These are phyloP conservation scores for Yoshiicerus persimilis DNA, from an alignment of 1,140 invertebrate species.

Conservation along the genomic window DNA sequence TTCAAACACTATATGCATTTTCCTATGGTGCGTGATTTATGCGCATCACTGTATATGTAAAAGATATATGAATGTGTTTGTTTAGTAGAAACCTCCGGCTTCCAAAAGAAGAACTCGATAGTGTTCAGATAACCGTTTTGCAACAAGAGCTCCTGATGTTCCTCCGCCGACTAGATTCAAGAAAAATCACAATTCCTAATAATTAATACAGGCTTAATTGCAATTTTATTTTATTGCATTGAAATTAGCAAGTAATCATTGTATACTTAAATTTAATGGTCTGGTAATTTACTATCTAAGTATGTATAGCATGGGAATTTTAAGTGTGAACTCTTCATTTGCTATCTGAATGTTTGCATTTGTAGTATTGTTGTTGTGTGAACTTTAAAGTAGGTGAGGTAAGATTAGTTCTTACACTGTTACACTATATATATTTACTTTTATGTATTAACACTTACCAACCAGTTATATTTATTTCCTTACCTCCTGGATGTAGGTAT, in stretches of 20 bases:
- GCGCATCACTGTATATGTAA: no score
- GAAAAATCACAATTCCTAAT: background rate
- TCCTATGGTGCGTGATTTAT: no score
- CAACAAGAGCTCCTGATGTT: conserved; percentile 19
- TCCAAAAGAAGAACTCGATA: conserved; percentile 36
- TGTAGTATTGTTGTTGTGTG: background rate
- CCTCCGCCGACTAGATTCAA: conserved; percentile 29
- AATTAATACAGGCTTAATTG: background rate
- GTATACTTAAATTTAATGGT: background rate
- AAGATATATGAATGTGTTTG: no score
- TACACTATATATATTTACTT: no score
- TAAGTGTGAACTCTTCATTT: background rate
- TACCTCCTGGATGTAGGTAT: no score
- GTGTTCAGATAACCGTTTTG: conserved; percentile 24
- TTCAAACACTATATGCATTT: no score
- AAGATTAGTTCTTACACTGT: background rate
- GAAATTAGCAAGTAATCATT: background rate
- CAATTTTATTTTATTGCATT: background rate
- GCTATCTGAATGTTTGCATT: background rate
- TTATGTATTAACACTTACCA: background rate
- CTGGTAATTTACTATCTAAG: background rate
- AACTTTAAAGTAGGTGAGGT: background rate
- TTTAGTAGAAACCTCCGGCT: conserved; percentile 29
- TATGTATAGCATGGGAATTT: background rate
- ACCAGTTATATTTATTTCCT: background rate